phyloP scores from a whole-genome alignment of 2,797 vertebrate species.

The Danio choprae region DNA sequence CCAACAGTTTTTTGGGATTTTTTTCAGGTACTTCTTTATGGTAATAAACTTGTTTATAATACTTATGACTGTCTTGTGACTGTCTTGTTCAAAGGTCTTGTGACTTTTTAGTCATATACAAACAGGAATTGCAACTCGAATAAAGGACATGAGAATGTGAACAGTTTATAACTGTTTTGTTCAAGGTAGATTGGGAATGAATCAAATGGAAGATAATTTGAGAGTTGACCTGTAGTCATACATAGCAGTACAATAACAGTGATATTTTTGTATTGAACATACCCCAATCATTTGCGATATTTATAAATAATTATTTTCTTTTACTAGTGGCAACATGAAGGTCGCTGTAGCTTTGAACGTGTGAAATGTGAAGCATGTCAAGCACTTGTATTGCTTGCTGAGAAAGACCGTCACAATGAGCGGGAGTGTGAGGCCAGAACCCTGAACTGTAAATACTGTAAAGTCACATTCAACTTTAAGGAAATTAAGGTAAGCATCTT shows the following conservation, averaged over 20 bases:
- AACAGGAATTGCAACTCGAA: neutral
- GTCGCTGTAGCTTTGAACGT: constrained; percentile 78
- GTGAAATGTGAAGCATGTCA: constrained; percentile 80
- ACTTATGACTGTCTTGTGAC: neutral
- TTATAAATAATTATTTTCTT: neutral
- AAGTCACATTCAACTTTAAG: constrained; percentile 78
- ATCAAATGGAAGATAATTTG: neutral
- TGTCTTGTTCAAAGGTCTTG: neutral
- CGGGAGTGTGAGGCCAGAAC: constrained; percentile 83
- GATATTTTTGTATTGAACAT: neutral
- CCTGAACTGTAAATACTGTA: constrained; percentile 87
- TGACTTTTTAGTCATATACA: constrained; percentile 4
- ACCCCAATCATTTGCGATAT: neutral
- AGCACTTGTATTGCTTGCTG: constrained; percentile 70
- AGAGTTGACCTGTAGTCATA: neutral
- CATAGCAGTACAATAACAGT: neutral
- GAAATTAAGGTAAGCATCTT: constrained; percentile 76
- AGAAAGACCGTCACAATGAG: constrained; percentile 82
- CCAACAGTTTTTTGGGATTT: too few species aligned
- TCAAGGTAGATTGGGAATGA: neutral
- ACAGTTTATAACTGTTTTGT: too few species aligned
- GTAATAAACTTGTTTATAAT: neutral
- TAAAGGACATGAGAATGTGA: neutral
- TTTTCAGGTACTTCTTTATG: too few species aligned
- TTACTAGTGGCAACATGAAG: constrained; percentile 78